phyloP scores from a whole-genome alignment of 2,888 invertebrate species.

The Tromatobia lineatoria region DNA sequence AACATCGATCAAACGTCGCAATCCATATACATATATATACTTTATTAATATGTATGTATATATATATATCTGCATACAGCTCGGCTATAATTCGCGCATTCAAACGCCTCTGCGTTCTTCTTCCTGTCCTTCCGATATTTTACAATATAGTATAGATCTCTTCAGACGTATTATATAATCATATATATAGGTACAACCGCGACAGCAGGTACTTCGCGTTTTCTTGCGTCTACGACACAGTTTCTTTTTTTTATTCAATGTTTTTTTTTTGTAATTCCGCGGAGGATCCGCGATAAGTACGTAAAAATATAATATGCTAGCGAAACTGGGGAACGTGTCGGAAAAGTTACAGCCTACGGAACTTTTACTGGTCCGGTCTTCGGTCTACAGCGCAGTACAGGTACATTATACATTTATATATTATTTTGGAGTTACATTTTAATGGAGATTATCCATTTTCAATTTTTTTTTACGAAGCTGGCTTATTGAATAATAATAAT shows the following conservation, averaged over 20 bases:
- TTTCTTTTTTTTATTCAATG: slow-evolving; percentile 21
- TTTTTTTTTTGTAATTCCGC: slow-evolving; percentile 23
- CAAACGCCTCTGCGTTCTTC: slow-evolving; percentile 16
- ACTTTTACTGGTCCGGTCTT: slow-evolving; percentile 40
- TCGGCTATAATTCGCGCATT: slow-evolving; percentile 42
- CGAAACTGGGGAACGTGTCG: slow-evolving; percentile 20
- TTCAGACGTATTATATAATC: slow-evolving; percentile 35
- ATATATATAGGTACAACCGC: slow-evolving; percentile 62
- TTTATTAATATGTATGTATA: slow-evolving; percentile 43
- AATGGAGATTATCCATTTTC: slow-evolving; percentile 30
- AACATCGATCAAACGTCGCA: slow-evolving; percentile 72
- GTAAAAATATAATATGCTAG: slow-evolving; percentile 60
- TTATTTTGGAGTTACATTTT: slow-evolving; percentile 40
- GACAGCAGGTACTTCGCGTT: slow-evolving; percentile 71
- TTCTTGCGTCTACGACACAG: slow-evolving; percentile 37
- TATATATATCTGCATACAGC: slow-evolving; percentile 48
- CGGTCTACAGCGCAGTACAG: slow-evolving; percentile 56
- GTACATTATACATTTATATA: slow-evolving; percentile 59
- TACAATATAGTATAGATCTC: slow-evolving; percentile 57
- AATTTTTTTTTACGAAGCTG: slow-evolving; percentile 21
- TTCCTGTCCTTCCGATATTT: slow-evolving; percentile 30
- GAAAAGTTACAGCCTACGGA: slow-evolving; percentile 30
- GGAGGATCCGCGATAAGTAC: slow-evolving; percentile 57
- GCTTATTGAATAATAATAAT: slow-evolving; percentile 39
- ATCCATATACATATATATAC: slow-evolving; percentile 51